Conservation (phyloP, 2,797 vertebrate genomes). For the Tenualosa thibaudeaui region DNA sequence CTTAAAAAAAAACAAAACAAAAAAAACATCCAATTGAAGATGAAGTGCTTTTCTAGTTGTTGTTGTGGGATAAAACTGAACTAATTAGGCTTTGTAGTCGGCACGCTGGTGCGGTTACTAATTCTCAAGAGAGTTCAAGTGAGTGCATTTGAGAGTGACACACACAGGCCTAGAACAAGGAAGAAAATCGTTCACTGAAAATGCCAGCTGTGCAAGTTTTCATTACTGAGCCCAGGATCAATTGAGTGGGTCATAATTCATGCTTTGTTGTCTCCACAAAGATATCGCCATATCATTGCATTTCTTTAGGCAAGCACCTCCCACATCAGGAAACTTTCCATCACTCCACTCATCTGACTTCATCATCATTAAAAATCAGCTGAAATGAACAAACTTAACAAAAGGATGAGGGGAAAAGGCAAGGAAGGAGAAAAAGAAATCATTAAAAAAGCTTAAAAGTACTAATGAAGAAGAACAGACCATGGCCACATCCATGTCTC, state of each 20-base stretch:
- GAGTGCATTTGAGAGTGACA: neutral
- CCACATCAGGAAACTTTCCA: constrained; percentile 1
- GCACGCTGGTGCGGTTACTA: neutral
- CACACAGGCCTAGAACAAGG: neutral
- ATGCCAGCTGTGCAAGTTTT: neutral
- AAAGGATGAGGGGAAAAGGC: neutral
- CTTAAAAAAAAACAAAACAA: too few species aligned
- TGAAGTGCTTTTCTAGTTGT: too few species aligned
- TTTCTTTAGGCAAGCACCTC: neutral
- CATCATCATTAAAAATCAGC: neutral
- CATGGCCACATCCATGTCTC: neutral
- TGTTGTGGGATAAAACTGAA: too few species aligned
- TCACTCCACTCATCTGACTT: neutral
- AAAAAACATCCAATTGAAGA: too few species aligned
- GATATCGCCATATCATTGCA: neutral
- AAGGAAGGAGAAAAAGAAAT: neutral
- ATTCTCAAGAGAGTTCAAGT: neutral
- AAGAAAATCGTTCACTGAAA: neutral
- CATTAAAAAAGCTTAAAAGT: neutral
- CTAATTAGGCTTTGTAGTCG: neutral
- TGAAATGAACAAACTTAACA: neutral
- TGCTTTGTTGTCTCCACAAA: constrained; percentile 10
- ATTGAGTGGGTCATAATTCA: constrained; percentile 7
- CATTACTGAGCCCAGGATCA: neutral
- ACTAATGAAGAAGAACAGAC: constrained; percentile 9